Conservation (phyloP, 2,113 vertebrate genomes). For the Grammomys dolichurus region DNA sequence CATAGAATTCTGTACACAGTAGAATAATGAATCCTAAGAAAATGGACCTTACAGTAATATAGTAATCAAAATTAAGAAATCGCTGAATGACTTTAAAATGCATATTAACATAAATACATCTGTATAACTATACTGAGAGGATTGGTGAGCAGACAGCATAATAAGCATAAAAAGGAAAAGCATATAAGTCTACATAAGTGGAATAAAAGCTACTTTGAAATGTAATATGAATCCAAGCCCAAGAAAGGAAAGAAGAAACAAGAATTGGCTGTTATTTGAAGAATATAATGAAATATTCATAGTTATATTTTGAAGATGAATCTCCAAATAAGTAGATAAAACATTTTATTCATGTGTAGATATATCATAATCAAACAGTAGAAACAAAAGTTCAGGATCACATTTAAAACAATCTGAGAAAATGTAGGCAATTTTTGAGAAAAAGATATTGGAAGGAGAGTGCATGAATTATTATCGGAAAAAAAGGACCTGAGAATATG, state of each 20-base stretch:
- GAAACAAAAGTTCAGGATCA: not conserved
- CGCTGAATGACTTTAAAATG: not conserved
- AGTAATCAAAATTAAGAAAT: not conserved
- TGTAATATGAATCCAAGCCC: not conserved
- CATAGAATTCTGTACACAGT: not conserved
- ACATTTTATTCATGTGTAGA: not conserved
- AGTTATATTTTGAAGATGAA: not conserved
- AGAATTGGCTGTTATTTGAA: not conserved
- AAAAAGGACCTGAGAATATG: not conserved
- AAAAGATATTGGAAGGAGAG: not conserved
- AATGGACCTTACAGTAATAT: not conserved
- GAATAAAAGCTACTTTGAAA: not conserved
- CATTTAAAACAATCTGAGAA: not conserved
- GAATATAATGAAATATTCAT: not conserved
- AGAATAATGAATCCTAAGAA: not conserved
- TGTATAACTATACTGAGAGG: not conserved
- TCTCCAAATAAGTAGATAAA: not conserved
- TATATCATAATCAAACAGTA: not conserved
- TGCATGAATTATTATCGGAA: not conserved
- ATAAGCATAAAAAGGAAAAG: not conserved
- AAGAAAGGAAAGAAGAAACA: not conserved
- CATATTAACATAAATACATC: not conserved
- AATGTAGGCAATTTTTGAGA: not conserved
- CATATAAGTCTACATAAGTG: not conserved
- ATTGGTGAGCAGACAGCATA: not conserved